A percentile compares a stretch with the other conserved stretches of the same genome.
phyloP scores from a whole-genome alignment of 2,113 vertebrate genomes.

The Aviceda subcristata region DNA sequence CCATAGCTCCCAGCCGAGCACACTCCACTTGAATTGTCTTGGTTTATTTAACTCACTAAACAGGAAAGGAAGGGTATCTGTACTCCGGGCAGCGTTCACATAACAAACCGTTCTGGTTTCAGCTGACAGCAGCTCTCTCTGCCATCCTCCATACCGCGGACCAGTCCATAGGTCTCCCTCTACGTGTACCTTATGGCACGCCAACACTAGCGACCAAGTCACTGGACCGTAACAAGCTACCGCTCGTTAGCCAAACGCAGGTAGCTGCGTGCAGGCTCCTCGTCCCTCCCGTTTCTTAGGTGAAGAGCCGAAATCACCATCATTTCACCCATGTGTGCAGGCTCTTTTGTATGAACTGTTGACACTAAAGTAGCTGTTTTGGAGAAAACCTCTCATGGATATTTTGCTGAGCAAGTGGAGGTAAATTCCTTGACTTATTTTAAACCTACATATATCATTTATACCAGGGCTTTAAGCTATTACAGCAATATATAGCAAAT shows the following conservation, averaged over 20 bases:
- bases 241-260: background rate
- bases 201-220: background rate
- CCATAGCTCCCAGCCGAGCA: background rate
- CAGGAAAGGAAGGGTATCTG: background rate
- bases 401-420: background rate
- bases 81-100: background rate
- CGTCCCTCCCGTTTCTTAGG: background rate
- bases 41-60: background rate
- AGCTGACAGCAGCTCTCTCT: background rate
- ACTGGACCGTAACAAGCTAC: background rate
- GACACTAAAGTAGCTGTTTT: background rate
- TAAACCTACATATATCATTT: background rate
- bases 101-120: background rate
- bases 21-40: background rate
- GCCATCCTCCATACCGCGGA: background rate
- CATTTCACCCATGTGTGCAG: background rate
- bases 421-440: background rate
- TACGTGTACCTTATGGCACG: rapidly evolving
- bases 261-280: background rate
- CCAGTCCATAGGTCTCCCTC: background rate
- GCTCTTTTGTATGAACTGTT: background rate
- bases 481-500: background rate
- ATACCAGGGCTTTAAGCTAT: background rate
- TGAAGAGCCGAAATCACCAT: background rate
- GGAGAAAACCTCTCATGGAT: background rate